Conservation (phyloP, 1,140 invertebrate genomes). For the Tribolium castaneum region DNA sequence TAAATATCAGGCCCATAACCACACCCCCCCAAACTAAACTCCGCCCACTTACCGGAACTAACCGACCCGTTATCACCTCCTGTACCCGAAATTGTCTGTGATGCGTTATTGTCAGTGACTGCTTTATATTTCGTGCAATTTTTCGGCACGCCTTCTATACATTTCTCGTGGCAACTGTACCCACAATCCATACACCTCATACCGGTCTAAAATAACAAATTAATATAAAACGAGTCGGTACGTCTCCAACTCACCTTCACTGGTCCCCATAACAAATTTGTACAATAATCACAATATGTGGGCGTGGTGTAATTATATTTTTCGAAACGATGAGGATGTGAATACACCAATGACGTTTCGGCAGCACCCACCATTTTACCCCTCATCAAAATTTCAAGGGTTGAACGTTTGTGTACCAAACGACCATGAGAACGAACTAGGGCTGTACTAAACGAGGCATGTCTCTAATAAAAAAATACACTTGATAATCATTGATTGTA, state of each 20-base stretch:
- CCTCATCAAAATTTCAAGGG: slow-evolving; percentile 88
- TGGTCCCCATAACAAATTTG: slow-evolving; percentile 92
- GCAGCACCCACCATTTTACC: slow-evolving; percentile 81
- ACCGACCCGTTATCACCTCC: slow-evolving; percentile 74
- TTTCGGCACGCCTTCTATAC: slow-evolving; percentile 87
- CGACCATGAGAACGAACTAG: slow-evolving; percentile 88
- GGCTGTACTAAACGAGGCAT: slow-evolving; percentile 88
- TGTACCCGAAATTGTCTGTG: slow-evolving; percentile 74
- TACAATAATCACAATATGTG: slow-evolving; percentile 91
- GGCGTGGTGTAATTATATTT: slow-evolving; percentile 90
- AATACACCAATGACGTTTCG: slow-evolving; percentile 73
- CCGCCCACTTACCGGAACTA: slow-evolving; percentile 70
- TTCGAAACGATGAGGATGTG: slow-evolving; percentile 91
- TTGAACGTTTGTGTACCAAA: slow-evolving; percentile 89
- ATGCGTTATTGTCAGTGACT: slow-evolving; percentile 73
- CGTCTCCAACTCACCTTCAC: slow-evolving; percentile 72
- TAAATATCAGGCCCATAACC: not conserved
- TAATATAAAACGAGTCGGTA: not conserved
- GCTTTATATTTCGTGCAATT: slow-evolving; percentile 92
- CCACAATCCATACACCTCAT: slow-evolving; percentile 93
- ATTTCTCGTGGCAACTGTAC: slow-evolving; percentile 96
- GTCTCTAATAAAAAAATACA: slow-evolving; percentile 68
- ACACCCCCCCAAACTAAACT: no score
- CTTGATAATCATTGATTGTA: no score
- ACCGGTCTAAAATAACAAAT: slow-evolving; percentile 70